Evolutionary conservation across 1,140 invertebrate genomes (phyloP).

Genomic region (Cheumatopsyche charites): DNA sequence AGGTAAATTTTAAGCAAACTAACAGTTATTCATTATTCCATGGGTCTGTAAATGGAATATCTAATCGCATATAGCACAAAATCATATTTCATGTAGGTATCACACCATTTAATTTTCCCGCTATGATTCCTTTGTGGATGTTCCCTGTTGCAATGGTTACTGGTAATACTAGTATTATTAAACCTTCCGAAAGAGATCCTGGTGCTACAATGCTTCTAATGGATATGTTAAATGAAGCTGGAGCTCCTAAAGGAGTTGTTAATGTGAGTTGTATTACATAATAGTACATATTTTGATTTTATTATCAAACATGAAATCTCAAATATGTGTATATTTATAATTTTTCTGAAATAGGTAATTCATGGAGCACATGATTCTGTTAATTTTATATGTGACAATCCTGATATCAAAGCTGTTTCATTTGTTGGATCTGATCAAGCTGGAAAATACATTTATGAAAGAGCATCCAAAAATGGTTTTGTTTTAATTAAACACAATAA

Average conservation of each 20-base stretch:
- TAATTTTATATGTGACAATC: constrained; percentile 96
- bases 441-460: constrained; percentile 95
- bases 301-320: too few relatives aligned
- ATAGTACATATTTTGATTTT: constrained; percentile 16
- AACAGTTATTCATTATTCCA: not conserved
- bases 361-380: constrained; percentile 94
- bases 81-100: constrained; percentile 66
- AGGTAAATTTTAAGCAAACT: constrained; percentile 58
- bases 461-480: constrained; percentile 75
- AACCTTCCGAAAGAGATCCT: constrained; percentile 97
- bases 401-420: constrained; percentile 95
- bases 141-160: constrained; percentile 93
- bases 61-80: not conserved
- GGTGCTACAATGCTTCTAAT: constrained; percentile 94
- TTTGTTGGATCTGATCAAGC: constrained; percentile 98
- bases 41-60: not conserved
- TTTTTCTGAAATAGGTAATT: constrained; percentile 67
- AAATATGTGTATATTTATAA: not conserved
- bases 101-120: constrained; percentile 95
- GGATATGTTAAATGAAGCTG: constrained; percentile 87
- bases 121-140: constrained; percentile 99
- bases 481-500: not conserved
- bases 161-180: constrained; percentile 81
- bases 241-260: constrained; percentile 91
- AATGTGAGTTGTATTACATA: constrained; percentile 66